These are phyloP conservation scores for Oryzias curvinotus DNA, from an alignment of 2,113 vertebrate species.

Conservation along the genomic window DNA sequence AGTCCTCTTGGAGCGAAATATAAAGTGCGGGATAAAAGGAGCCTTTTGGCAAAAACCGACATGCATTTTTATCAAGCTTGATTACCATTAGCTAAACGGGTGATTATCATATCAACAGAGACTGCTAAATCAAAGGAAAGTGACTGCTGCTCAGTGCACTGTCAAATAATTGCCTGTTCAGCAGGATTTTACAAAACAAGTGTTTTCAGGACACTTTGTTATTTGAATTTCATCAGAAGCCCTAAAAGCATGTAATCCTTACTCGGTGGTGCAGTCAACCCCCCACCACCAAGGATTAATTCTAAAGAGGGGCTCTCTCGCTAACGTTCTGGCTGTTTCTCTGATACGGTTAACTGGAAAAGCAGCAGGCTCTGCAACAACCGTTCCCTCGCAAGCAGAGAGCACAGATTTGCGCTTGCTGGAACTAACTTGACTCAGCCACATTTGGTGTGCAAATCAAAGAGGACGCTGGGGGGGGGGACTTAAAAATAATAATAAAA, in stretches of 20 bases:
- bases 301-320: constrained; percentile 65
- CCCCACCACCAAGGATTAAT: constrained; percentile 57
- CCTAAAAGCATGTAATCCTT: constrained; percentile 69
- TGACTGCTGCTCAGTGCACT: constrained; percentile 20
- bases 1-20: constrained; percentile 33
- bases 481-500: no score
- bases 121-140: constrained; percentile 46
- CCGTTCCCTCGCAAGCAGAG: constrained; percentile 39
- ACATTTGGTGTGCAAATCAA: constrained; percentile 53
- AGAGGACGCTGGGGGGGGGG: constrained; percentile 25
- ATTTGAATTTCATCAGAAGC: constrained; percentile 67
- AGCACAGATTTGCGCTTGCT: constrained; percentile 46
- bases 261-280: constrained; percentile 44
- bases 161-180: constrained; percentile 45
- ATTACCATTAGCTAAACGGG: constrained; percentile 63
- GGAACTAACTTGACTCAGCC: constrained; percentile 60
- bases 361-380: constrained; percentile 39
- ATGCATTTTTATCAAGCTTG: constrained; percentile 27
- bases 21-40: constrained; percentile 57
- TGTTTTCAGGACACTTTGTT: constrained; percentile 64
- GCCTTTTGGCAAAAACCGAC: constrained; percentile 16
- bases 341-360: constrained; percentile 60
- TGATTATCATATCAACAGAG: constrained; percentile 69
- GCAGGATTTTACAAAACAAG: constrained; percentile 36
- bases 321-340: constrained; percentile 61